Evolutionary conservation across 2,797 vertebrate genomes (phyloP), one percentile per base, ranked within the genome.

Genomic region (Erethizon dorsatum): DNA sequence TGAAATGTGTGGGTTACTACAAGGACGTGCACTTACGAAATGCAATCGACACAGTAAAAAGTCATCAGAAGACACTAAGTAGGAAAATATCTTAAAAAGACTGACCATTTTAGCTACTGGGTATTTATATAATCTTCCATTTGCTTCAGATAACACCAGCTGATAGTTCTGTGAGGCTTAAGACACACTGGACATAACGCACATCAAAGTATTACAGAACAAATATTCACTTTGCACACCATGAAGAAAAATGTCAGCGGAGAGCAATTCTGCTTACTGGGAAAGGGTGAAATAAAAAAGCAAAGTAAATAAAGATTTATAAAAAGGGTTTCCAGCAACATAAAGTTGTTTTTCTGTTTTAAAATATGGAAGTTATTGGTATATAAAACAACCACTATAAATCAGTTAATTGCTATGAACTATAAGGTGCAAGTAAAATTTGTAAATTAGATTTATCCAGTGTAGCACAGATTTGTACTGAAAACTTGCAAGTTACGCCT

Each of bases 401-500:
- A 94, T 98, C 96, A 97, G 57, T 97, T 96, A 95, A 98, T 96
- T 98, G 98, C 94, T 97, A 98, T 97, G 97, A 98, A 98, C 93
- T 98, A 92, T 98, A 98, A 98, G 98, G 98, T 98, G 97, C 93
- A 97, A 98, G 98, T 97, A 96, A 98, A 97, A 98, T 98, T 97
- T 0, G 67, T 98, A 92, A 98, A 88, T 89, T 97, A 98, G 50
- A 97, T 98, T 85, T 97, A 98, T 98, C 99, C 98, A 99, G 99
- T 99, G 98, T 98, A 98, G 98, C 98, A 98, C 95, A 97, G 97
- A 98, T 97, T 96, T 98, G 98, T 98, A 98, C 98, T 99, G 97
- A 99, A 98, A 98, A 99, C 98, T 98, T 99, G 98, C 98, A 99
- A 99, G 98, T 99, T 99, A 99, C 98, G 98, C 98, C 97, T 98